Base-by-base conservation (phyloP, 2,797 vertebrate genomes). In the Brotula barbata region DNA sequence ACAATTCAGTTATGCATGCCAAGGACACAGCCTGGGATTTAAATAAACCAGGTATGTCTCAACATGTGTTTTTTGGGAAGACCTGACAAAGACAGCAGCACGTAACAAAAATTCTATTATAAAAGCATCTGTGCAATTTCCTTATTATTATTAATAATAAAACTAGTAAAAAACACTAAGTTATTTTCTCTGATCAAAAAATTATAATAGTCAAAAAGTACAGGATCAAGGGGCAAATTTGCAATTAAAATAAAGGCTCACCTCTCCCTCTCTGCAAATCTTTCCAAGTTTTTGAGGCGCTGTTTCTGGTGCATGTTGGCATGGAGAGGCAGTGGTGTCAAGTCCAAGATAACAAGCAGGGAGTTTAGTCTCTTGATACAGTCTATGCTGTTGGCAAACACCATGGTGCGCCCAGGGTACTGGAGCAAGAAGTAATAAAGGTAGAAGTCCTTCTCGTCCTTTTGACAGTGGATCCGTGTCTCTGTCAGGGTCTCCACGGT, bases 291-390 rank as follows among this genome's bases (percentile, higher is more conserved):
- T 88, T 96, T 96, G 50, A 99, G 88, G 16, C 97, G 92, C 78
- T 99, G 97, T 70, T 98, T 98, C 90, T 99, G 97, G 83, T 98
- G 96, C 97, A 99, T 99, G 85, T 97, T 98, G 43, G 96, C 97
- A 0, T 99, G 97, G 16, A 99, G 90, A 28, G 94, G 93, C 65
- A 99, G 85, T 0, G 96, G 94, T 50, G 84, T 87, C 10, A 89
- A 86, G 52, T 94, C 94, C 75, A 98, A 62, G 76, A 95, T 95
- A 15, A 92, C 91, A 72, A 99, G 92, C 61, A 99, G 92, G 15
- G 94, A 91, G 41, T 81, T 94, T 23, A 99, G 93, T 48, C 97
- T 93, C 82, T 97, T 99, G 84, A 99, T 94, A 70, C 96, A 98
- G 73, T 96, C 96, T 69, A 99, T 98, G 60, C 97, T 99, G 88